Evolutionary conservation across 1,140 invertebrate species (phyloP), one percentile per base, ranked within the genome.

Genomic region (Drosophila pachea): DNA sequence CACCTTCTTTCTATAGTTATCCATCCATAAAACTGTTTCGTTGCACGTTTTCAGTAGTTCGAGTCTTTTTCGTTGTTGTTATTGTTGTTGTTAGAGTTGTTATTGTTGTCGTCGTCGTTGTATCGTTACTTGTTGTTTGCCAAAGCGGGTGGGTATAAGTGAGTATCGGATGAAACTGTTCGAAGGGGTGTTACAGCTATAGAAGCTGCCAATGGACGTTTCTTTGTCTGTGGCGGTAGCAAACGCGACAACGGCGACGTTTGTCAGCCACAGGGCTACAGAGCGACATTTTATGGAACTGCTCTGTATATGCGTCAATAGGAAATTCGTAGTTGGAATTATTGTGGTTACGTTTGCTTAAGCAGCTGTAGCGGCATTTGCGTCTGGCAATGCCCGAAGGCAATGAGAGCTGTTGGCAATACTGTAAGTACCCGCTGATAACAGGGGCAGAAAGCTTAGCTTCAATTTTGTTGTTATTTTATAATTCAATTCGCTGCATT

Each of bases 1-100:
- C 62, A 88, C 87, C 87, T 88, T 88, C 45, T 88, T 88, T 36
- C 87, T 86, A 79, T 88, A 88, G 83, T 88, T 88, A 74, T 88
- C 87, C 87, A 88, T 88, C 76, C 67, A 71, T 73, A 61, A 78
- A 68, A 65, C 38, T 63, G 68, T 31, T 66, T 65, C 59, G 48
- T 36, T 87, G 55, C 43, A 52, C 33, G 49, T 43, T 65, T 56
- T 60, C n/a, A 38, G 36, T 54, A 22, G 22, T 58, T 45, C 5
- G 66, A 60, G 31, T 58, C 43, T 45, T 64, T 45, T 14, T 74
- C 50, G 67, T 63, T 74, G 71, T 70, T 47, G 35, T 50, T 16
- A 42, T 60, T 59, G 42, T 45, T 52, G 50, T 40, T 55, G 59
- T 53, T 62, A 22, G 22, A 2, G 22, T 22, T 33, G 40, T 36